Base-by-base conservation (phyloP, 2,888 invertebrate genomes). In the Homarus gammarus region DNA sequence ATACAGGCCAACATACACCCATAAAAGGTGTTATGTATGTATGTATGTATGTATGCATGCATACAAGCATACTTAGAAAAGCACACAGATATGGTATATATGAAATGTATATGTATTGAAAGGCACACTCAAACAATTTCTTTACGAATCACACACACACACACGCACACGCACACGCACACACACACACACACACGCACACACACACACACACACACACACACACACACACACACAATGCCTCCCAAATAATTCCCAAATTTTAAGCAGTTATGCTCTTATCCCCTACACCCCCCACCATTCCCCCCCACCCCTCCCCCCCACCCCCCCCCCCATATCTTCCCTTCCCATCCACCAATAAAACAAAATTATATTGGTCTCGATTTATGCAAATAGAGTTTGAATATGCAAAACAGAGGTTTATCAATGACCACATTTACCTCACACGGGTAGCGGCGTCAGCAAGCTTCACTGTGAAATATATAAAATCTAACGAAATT, bases 351-450 rank as follows among this genome's bases (percentile, higher is more conserved):
- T 44, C n/a, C 22, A 49, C 56, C 56, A 56, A 56, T 56, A 56
- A 64, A 64, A 64, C 64, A 64, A 27, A 64, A n/a, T 64, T 64
- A 64, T 27, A 64, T 27, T 64, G 64, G 27, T 10, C 64, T 27
- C n/a, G 64, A 27, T 64, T 56, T 64, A 64, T 64, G 64, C 64
- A 64, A 64, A 64, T 64, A 27, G 64, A 27, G 64, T 64, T 64
- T 64, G 56, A 56, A 64, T 64, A 64, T 56, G 64, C 27, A 64
- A 64, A 64, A 64, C 64, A 64, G n/a, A n/a, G 64, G 64, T 64
- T 27, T 64, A 64, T 64, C 64, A 64, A 27, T 56, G 56, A 56
- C 18, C 64, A n/a, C 64, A 64, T 64, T 64, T 64, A 27, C 64
- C 27, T 2, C 56, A 56, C 56, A 56, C 56, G 56, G 56, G 56